These are phyloP conservation scores for Chydorus sphaericus DNA, from an alignment of 2,888 invertebrate genomes.

Conservation along the genomic window DNA sequence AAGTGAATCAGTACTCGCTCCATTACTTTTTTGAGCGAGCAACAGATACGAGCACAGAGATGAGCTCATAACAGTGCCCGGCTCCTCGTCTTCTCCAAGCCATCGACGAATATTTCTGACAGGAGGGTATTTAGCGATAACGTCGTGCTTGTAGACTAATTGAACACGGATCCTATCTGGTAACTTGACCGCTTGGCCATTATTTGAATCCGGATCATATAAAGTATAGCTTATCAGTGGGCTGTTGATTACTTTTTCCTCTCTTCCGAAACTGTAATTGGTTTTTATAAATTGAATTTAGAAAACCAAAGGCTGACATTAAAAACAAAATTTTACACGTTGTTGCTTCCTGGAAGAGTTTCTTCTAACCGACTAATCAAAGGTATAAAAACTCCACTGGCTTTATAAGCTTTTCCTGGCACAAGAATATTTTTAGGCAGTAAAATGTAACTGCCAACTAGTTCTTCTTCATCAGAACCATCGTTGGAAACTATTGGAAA, in stretches of 20 bases:
- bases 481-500: neutral
- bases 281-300: too few species aligned
- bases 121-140: slow-evolving; percentile 7
- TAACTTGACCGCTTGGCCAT: neutral
- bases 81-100: slow-evolving; percentile 14
- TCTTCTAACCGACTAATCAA: too few species aligned
- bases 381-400: too few species aligned
- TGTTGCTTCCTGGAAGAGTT: too few species aligned
- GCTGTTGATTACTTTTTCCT: slow-evolving; percentile 10
- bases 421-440: too few species aligned
- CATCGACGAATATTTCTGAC: slow-evolving; percentile 11
- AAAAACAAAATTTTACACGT: too few species aligned
- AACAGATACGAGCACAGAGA: neutral
- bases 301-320: too few species aligned
- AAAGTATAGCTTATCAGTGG: slow-evolving; percentile 1
- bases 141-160: slow-evolving; percentile 10
- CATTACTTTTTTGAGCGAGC: neutral
- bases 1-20: neutral
- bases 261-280: too few species aligned
- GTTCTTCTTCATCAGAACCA: too few species aligned
- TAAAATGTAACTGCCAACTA: neutral
- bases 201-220: neutral
- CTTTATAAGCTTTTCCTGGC: too few species aligned
- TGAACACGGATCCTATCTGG: neutral
- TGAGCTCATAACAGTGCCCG: slow-evolving; percentile 15